Base-by-base conservation (phyloP, 2,888 invertebrate genomes). In the Eupithecia tripunctaria region DNA sequence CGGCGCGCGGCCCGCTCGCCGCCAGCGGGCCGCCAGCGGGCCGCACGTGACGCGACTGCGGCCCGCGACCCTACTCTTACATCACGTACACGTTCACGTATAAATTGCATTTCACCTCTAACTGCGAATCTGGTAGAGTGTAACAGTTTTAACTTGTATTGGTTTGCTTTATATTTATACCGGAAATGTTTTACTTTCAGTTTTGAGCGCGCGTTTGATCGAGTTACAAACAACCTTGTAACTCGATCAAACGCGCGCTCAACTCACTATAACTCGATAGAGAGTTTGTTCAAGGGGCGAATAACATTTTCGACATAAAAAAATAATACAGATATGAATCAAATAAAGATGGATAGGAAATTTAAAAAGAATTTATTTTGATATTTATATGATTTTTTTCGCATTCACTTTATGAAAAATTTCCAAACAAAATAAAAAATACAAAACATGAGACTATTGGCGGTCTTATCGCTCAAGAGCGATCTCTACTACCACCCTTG, bases 1-100 rank as follows among this genome's bases (percentile, higher is more conserved):
- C 27, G 15, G 27, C 59, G 59, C 14, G 5, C 21, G 15, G n/a
- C 47, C n/a, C 47, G n/a, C 47, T 10, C 18, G n/a, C 29, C n/a
- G 62, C n/a, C 7, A n/a, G 32, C 62, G n/a, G 18, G 36, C n/a
- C 18, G 62, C 18, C 36, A 0, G 32, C 18, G 36, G 62, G 1
- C 43, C 21, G 56, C 56, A 88, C 90, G 89, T 90, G 90, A 85
- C 81, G 80, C 43, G 87, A 87, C 82, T 90, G 67, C 76, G 51
- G 25, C 29, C 47, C 29, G 47, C 38, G 51, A 47, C 25, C 47
- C 36, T 18, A 77, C 77, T 84, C 84, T 83, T 85, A 83, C 85
- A 84, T 84, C 85, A 84, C 86, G 85, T 87, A 70, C 83, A 79
- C 86, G 85, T 87, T 70, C 83, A 79, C 76, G 82, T 83, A 85